Evolutionary conservation across 2,113 vertebrate species (phyloP), one percentile per base, ranked within the genome.

Genomic region (Etheostoma spectabile): DNA sequence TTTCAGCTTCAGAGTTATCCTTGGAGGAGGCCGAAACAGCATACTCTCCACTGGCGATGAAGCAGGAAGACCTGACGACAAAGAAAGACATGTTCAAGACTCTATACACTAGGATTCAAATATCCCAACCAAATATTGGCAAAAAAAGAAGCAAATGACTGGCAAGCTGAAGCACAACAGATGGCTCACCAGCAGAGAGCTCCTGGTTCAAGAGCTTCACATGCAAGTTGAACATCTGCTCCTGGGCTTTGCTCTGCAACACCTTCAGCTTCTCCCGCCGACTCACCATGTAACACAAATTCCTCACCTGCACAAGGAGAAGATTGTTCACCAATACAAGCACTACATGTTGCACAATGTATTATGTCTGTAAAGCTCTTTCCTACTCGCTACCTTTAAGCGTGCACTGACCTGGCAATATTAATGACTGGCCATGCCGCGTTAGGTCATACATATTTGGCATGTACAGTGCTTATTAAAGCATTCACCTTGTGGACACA

Each of bases 271-370:
- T 99, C 92, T 99, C 98, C 89, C 98, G 95, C n/a, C 98, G 96
- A 93, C 96, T 98, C 91, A 99, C 98, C 98, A 99, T 99, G 95
- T 99, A 99, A 89, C 98, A 99, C 90, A 99, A 87, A 88, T 99
- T 99, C 87, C 98, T 97, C 84, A 99, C 98, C 98, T 99, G 86
- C 0, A 77, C 4, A 49, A 18, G 1, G 16, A 59, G 15, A 18
- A 33, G 14, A 46, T 10, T 62, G 6, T 61, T 18, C 30, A n/a
- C n/a, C n/a, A 13, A 22, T 18, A 30, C 10, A 57, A n/a, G 15
- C 8, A 8, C 27, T 10, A 8, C n/a, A n/a, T n/a, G n/a, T n/a
- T 38, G 2, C 10, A 6, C n/a, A 22, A 0, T 12, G 21, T 22
- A 22, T n/a, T n/a, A 55, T 13, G 22, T 24, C 45, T 30, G 24